These are phyloP conservation scores for Dryocosmus kuriphilus DNA, from an alignment of 2,888 invertebrate species.

Conservation along the genomic window DNA sequence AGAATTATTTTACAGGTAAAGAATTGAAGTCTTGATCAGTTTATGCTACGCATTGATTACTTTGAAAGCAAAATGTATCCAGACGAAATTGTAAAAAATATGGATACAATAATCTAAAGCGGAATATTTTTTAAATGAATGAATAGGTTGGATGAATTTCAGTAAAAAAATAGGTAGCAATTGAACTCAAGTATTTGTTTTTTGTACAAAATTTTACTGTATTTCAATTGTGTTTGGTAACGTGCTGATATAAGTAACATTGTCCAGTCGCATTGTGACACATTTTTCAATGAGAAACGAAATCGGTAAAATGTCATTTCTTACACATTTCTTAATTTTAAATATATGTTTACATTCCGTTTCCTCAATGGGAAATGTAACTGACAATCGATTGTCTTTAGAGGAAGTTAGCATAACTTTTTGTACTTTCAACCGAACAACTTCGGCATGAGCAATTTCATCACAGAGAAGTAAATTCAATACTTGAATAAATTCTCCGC, in stretches of 20 bases:
- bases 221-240: conserved; percentile 40
- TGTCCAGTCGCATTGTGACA: conserved; percentile 2
- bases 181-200: too few relatives aligned
- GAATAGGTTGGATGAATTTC: too few relatives aligned
- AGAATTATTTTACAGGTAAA: too few relatives aligned
- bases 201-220: conserved; percentile 76
- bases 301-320: conserved; percentile 1
- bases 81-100: too few relatives aligned
- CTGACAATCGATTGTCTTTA: not conserved
- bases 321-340: not conserved
- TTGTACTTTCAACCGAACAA: not conserved
- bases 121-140: too few relatives aligned
- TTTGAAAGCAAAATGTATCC: too few relatives aligned
- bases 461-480: conserved; percentile 1
- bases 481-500: not conserved
- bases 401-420: not conserved
- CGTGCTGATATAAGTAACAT: conserved; percentile 8
- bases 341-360: conserved; percentile 5
- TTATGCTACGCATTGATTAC: too few relatives aligned
- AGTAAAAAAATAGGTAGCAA: too few relatives aligned
- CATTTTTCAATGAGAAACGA: conserved; percentile 7
- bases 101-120: too few relatives aligned
- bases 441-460: not conserved
- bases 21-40: too few relatives aligned
- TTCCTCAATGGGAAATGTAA: not conserved